Evolutionary conservation across 2,113 vertebrate species (phyloP).

Genomic region (Lates calcarifer): DNA sequence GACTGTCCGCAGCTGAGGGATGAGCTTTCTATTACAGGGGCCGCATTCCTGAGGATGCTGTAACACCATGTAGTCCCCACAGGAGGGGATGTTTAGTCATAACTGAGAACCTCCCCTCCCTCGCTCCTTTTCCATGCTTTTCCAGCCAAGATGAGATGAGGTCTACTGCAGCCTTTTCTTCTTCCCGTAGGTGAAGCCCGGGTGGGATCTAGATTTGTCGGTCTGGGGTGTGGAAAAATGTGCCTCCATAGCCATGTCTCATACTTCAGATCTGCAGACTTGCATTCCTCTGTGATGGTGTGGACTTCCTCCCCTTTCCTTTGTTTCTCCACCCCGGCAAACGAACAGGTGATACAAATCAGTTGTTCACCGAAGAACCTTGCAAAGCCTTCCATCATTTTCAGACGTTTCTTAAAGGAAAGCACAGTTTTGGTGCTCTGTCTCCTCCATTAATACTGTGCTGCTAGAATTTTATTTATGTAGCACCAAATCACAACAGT

Average conservation of each 20-base stretch:
- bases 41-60: conserved; percentile 50
- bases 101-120: conserved; percentile 1
- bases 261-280: background rate
- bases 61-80: conserved; percentile 36
- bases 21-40: conserved; percentile 21
- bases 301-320: background rate
- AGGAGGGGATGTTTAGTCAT: conserved; percentile 62
- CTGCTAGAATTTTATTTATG: too few species aligned
- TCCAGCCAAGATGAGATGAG: conserved; percentile 46
- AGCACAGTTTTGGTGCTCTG: background rate
- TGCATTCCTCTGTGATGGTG: conserved; percentile 8
- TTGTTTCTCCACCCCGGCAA: background rate
- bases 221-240: conserved; percentile 52
- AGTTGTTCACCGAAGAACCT: background rate
- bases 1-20: conserved; percentile 16
- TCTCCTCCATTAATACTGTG: background rate
- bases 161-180: conserved; percentile 37
- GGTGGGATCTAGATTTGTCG: conserved; percentile 8
- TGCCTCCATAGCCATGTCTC: conserved; percentile 13
- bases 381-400: background rate
- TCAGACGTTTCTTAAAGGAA: background rate
- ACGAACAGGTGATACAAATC: background rate
- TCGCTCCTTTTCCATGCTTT: background rate
- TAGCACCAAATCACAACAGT: too few species aligned
- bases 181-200: conserved; percentile 46